phyloP scores from a whole-genome alignment of 92 coral and sea anemone species.

The Heliopora coerulea region DNA sequence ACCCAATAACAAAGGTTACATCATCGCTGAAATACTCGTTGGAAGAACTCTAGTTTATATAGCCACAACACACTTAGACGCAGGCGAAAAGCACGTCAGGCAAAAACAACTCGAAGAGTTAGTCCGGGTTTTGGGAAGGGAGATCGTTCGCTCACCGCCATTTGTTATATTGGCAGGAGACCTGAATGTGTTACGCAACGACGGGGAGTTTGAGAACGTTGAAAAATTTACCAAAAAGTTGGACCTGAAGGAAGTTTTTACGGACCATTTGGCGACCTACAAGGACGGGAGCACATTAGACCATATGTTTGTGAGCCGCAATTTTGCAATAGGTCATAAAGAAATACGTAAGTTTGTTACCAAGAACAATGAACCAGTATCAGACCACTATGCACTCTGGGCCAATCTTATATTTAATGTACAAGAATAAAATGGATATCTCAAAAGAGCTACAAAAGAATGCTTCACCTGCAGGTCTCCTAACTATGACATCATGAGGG shows the following conservation, averaged over 20 bases:
- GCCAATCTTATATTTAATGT: conserved; percentile 26
- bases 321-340: conserved; percentile 35
- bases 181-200: conserved; percentile 60
- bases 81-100: conserved; percentile 44
- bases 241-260: conserved; percentile 46
- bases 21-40: conserved; percentile 46
- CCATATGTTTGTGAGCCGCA: conserved; percentile 55
- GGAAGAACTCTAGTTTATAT: conserved; percentile 42
- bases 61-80: conserved; percentile 67
- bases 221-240: conserved; percentile 44
- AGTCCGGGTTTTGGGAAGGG: conserved; percentile 17
- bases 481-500: no score
- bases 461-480: no score
- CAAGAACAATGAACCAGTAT: conserved; percentile 49
- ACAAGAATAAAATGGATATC: neutral
- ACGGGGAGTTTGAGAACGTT: conserved; percentile 47
- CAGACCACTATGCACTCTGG: conserved; percentile 63
- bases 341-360: conserved; percentile 46
- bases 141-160: conserved; percentile 31
- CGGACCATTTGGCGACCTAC: conserved; percentile 49
- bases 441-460: conserved; percentile 7
- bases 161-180: conserved; percentile 70
- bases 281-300: conserved; percentile 54
- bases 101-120: conserved; percentile 55
- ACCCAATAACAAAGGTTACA: conserved; percentile 66